Conservation (phyloP, 1,140 invertebrate species). For the Cydia amplana region DNA sequence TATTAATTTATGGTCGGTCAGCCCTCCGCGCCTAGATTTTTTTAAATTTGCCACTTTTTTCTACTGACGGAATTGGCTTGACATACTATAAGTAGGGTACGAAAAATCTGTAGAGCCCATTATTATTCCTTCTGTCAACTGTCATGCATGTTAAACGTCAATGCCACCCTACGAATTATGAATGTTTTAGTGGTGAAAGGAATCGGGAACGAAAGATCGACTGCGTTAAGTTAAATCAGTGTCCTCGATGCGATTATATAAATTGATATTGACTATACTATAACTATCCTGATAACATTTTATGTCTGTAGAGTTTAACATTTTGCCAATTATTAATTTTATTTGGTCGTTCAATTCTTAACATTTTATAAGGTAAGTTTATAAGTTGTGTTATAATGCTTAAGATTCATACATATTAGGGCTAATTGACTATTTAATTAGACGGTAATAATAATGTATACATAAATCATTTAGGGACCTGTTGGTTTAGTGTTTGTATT, state of each 20-base stretch:
- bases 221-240: constrained; percentile 7
- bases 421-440: constrained; percentile 1
- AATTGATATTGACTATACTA: constrained; percentile 18
- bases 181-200: constrained; percentile 26
- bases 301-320: not conserved
- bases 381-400: not conserved
- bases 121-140: not conserved
- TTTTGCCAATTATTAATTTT: not conserved
- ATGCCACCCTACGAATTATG: constrained; percentile 2
- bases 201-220: not conserved
- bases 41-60: too few relatives aligned
- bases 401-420: not conserved
- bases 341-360: not conserved
- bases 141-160: not conserved
- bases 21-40: too few relatives aligned
- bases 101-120: too few relatives aligned
- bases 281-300: not conserved
- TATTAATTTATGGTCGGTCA: too few relatives aligned
- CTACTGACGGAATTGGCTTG: too few relatives aligned
- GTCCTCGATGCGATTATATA: constrained; percentile 22
- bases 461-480: not conserved
- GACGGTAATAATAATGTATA: not conserved
- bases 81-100: too few relatives aligned
- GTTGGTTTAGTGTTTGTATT: not conserved
- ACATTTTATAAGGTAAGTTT: constrained; percentile 11